Evolutionary conservation across 2,113 vertebrate species (phyloP).

Genomic region (Glaucidium brasilianum): DNA sequence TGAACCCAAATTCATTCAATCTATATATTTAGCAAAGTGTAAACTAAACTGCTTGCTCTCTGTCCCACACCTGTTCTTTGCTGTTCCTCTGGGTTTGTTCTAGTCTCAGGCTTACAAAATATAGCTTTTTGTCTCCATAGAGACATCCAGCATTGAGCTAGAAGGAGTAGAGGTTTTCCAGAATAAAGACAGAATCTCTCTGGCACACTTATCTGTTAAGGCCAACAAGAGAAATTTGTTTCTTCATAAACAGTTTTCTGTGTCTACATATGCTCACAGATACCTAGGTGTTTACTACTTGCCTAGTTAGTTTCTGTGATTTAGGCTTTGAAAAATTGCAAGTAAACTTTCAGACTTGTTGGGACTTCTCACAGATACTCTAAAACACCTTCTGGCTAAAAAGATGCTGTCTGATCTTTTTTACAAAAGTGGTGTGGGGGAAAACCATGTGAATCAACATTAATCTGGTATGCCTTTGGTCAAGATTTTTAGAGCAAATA

Average conservation of each 20-base stretch:
- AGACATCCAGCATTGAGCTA: background rate
- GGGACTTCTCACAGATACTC: background rate
- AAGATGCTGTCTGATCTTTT: background rate
- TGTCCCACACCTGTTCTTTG: background rate
- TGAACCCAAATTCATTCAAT: background rate
- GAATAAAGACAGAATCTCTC: background rate
- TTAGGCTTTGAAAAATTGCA: background rate
- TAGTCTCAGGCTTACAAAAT: background rate
- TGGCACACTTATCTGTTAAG: background rate
- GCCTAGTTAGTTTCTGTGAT: background rate
- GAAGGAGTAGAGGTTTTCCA: background rate
- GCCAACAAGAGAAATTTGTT: background rate
- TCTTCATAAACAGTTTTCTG: background rate
- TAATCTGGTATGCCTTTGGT: background rate
- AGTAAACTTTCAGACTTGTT: background rate
- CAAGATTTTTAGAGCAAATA: background rate
- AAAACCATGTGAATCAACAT: background rate
- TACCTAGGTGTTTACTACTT: background rate
- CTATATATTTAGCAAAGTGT: background rate
- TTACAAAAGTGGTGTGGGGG: background rate
- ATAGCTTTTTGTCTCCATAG: background rate
- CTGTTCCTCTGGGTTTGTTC: background rate
- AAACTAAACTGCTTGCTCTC: background rate
- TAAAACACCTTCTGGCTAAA: background rate
- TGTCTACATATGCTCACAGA: background rate